These are phyloP conservation scores for Mycetomoellerius zeteki DNA, from an alignment of 1,140 invertebrate genomes.

Conservation along the genomic window DNA sequence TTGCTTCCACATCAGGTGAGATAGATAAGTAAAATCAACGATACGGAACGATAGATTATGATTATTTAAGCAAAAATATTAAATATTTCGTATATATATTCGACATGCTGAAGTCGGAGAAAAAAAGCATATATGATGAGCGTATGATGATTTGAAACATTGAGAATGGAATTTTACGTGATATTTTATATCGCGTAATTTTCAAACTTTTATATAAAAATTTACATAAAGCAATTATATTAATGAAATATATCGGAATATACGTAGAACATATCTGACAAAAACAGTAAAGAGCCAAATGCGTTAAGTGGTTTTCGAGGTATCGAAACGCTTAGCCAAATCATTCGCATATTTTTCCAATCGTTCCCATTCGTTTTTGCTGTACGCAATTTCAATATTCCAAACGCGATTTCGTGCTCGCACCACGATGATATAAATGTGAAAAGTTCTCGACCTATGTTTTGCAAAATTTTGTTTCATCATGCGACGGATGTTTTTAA, in stretches of 20 bases:
- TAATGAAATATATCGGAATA: not conserved
- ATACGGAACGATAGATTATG: not conserved
- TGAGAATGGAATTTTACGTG: not conserved
- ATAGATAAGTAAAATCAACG: conserved; percentile 9
- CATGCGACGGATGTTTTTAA: conserved; percentile 3
- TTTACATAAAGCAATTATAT: conserved; percentile 25
- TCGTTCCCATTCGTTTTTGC: conserved; percentile 32
- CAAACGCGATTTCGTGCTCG: conserved; percentile 20
- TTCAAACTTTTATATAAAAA: conserved; percentile 2
- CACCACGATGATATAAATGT: conserved; percentile 21
- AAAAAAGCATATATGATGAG: not conserved
- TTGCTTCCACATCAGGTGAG: not conserved
- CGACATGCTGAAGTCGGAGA: not conserved
- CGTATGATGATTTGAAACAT: not conserved
- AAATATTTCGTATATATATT: conserved; percentile 27
- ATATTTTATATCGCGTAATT: not conserved
- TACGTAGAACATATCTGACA: conserved; percentile 18
- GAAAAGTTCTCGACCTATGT: conserved; percentile 5
- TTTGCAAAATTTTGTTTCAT: conserved; percentile 21
- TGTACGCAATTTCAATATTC: conserved; percentile 44
- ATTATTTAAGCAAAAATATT: conserved; percentile 45
- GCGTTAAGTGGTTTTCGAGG: conserved; percentile 53
- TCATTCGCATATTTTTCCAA: conserved; percentile 59
- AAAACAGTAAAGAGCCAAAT: conserved; percentile 30
- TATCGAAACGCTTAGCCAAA: conserved; percentile 56